These are phyloP conservation scores for Probaryconus sp. DNA, from an alignment of 1,140 invertebrate species.

Conservation along the genomic window DNA sequence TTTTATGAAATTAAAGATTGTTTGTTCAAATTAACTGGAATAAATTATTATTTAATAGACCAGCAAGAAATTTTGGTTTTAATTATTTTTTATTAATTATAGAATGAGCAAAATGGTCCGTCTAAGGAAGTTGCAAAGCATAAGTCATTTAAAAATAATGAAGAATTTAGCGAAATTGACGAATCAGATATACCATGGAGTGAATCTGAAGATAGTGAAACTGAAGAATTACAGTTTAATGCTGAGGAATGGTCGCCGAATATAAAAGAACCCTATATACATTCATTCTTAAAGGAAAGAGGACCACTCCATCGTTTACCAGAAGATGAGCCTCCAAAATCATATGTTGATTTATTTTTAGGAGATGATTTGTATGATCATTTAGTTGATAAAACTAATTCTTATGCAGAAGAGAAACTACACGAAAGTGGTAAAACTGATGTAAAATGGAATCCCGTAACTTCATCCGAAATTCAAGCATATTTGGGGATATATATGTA, in stretches of 20 bases:
- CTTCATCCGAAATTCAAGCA: not conserved
- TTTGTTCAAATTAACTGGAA: too few relatives aligned
- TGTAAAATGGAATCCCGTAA: not conserved
- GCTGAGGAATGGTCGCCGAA: not conserved
- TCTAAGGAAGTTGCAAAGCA: too few relatives aligned
- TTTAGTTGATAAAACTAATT: slow-evolving; percentile 2
- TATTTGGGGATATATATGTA: slow-evolving; percentile 17
- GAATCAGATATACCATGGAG: too few relatives aligned
- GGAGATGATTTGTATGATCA: slow-evolving; percentile 12
- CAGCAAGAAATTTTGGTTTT: too few relatives aligned
- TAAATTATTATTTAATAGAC: too few relatives aligned
- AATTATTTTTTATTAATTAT: too few relatives aligned
- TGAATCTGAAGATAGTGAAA: too few relatives aligned
- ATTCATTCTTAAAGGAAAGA: slow-evolving; percentile 7
- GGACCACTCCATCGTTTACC: not conserved
- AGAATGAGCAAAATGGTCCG: too few relatives aligned
- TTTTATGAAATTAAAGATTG: too few relatives aligned
- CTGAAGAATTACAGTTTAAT: too few relatives aligned
- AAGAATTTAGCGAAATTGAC: too few relatives aligned
- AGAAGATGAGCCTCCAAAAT: not conserved
- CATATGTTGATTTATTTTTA: slow-evolving; percentile 15
- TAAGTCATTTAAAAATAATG: too few relatives aligned
- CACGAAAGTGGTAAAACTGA: not conserved
- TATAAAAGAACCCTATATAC: not conserved
- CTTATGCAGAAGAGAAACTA: not conserved